phyloP scores from a whole-genome alignment of 64 coral and sea anemone species.

The Porites australiensis region DNA sequence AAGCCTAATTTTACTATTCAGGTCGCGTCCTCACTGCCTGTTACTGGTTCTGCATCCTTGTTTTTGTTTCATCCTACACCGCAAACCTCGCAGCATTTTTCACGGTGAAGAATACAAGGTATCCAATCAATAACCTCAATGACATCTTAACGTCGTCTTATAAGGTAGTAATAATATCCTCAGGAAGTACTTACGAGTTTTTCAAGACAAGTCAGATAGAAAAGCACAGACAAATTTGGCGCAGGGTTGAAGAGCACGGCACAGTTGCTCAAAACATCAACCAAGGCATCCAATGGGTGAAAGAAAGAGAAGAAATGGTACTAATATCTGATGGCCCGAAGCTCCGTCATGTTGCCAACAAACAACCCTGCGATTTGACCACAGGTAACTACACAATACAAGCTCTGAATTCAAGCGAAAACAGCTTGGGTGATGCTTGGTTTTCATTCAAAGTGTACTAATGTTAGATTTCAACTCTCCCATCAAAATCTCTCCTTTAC shows the following conservation, averaged over 20 bases:
- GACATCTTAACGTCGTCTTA: conserved; percentile 13
- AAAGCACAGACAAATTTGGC: conserved; percentile 40
- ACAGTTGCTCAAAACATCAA: background rate
- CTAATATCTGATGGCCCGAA: conserved; percentile 43
- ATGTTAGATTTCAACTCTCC: no score
- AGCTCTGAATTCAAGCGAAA: no score
- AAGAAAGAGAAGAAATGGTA: background rate
- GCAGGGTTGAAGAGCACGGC: background rate
- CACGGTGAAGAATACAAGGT: conserved; percentile 18
- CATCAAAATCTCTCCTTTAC: no score
- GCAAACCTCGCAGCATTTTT: conserved; percentile 68
- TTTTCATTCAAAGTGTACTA: no score
- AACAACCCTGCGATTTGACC: conserved; percentile 21
- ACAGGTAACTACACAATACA: background rate
- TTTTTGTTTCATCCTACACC: conserved; percentile 63
- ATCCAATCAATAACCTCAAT: conserved; percentile 15
- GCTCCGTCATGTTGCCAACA: background rate
- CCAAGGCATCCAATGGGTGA: conserved; percentile 7
- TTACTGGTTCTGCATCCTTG: conserved; percentile 76
- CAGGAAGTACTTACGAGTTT: background rate
- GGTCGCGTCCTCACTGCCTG: conserved; percentile 56
- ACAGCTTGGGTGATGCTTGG: no score
- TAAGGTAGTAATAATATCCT: background rate
- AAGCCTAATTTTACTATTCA: background rate
- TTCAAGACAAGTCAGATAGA: conserved; percentile 30